A percentile compares a stretch with the other conserved stretches of the same genome.
phyloP scores from a whole-genome alignment of 2,797 vertebrate species.

The Galaxias olidus region DNA sequence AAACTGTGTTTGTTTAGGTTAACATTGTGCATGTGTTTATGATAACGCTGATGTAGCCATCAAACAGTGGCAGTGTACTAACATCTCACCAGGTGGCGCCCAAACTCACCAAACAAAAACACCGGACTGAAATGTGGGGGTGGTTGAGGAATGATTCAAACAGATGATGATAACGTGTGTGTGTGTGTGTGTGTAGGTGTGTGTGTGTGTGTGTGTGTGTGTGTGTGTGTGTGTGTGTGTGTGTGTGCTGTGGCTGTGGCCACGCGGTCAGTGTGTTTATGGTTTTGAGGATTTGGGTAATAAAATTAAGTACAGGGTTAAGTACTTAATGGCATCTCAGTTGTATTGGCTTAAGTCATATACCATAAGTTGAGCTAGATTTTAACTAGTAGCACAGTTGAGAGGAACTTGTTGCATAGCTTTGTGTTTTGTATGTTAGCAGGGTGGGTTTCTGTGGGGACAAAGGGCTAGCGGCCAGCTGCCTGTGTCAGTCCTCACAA shows the following conservation, averaged over 20 bases:
- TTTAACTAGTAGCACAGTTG: no score
- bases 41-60: neutral
- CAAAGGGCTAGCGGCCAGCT: neutral
- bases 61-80: neutral
- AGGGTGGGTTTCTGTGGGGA: no score
- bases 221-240: conserved; percentile 1
- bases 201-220: conserved; percentile 6
- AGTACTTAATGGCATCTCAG: no score
- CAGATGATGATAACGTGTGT: neutral
- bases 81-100: neutral
- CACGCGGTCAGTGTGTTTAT: no score
- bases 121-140: neutral
- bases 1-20: neutral
- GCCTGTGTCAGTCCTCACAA: neutral
- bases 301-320: no score
- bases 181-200: conserved; percentile 6
- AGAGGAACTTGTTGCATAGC: neutral
- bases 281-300: no score
- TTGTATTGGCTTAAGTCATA: no score
- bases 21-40: conserved; percentile 13
- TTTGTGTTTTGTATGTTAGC: no score
- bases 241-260: neutral
- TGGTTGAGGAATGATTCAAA: no score
- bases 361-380: no score
- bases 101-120: no score